Base-by-base conservation (phyloP, 2,888 invertebrate species). In the Lasioglossum lativentre region DNA sequence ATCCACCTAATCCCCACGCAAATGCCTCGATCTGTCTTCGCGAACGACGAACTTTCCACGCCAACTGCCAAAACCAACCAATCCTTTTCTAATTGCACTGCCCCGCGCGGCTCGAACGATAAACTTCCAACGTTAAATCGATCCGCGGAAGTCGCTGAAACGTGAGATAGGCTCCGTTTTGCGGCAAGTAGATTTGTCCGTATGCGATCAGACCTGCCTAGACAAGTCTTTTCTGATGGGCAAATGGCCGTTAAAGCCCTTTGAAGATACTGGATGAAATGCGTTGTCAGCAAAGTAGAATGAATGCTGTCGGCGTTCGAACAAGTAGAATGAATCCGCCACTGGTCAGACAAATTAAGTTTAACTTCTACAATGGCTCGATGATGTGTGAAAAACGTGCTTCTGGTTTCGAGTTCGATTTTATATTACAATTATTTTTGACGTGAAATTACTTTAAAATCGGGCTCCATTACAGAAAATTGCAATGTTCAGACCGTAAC, bases 361-460 rank as follows among this genome's bases (percentile, higher is more conserved):
- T 3, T 0, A 10, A n/a, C 1, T 0, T 10, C 10, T n/a, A n/a
- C 8, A 8, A 52, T 23, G 23, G 0, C 52, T 23, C 23, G 23
- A 52, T 8, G 2, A 8, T 8, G 14, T 42, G 42, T 42, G 42
- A 14, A 14, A 42, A 42, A 42, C 2, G 42, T 12, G 34, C 34
- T n/a, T n/a, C n/a, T 34, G 34, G 34, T 1, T 34, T 34, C 3
- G 34, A 34, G 3, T 34, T 34, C 34, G 34, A 34, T 34, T 34
- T 34, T 34, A 34, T 34, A 34, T 34, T 34, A 34, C 2, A 34
- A 34, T 34, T 34, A 34, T 34, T n/a, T n/a, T n/a, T n/a, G n/a
- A n/a, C n/a, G n/a, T n/a, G n/a, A n/a, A n/a, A n/a, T n/a, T n/a
- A n/a, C n/a, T n/a, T n/a, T n/a, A n/a, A n/a, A n/a, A n/a, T n/a